Base-by-base conservation (phyloP, 1,140 invertebrate species). In the Eupristina koningsbergeri region DNA sequence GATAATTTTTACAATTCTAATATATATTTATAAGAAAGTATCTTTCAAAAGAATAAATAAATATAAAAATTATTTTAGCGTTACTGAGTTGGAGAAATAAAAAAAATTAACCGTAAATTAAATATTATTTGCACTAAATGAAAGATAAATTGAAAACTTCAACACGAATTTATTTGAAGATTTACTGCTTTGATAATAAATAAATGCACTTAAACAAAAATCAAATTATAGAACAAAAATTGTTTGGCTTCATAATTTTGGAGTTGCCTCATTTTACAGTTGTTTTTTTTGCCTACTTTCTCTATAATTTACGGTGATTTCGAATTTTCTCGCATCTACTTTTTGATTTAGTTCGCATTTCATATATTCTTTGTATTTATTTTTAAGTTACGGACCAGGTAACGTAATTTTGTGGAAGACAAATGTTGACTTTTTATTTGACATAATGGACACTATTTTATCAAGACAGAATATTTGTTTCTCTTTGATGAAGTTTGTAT, bases 351-450 rank as follows among this genome's bases (percentile, higher is more conserved):
- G n/a, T 36, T 69, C 29, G 63, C 67, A 36, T 26, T 61, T 45
- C 39, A n/a, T 84, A 73, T 67, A 69, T 41, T 45, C 39, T 78
- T 77, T 45, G 17, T 80, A 45, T 76, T 81, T 73, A 39, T 73
- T 73, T 36, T 29, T 36, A 26, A 41, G 58, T 50, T 50, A 39
- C 45, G 34, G 36, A 29, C 31, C 80, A 39, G 71, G 53, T 76
- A 79, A 77, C 47, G 64, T 64, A 61, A 84, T 84, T 84, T 79
- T 50, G 61, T 31, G 36, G 53, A 47, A 36, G 1, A 50, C 81
- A 83, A 83, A 83, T 83, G 81, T 78, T 83, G 81, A 83, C 75
- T 83, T 78, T 76, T 83, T 78, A 69, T 83, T 78, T 41, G 74
- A n/a, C 50, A 41, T 61, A 39, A 74, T 63, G 69, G 50, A 81